Percentiles rank a stretch among this genome's conserved stretches.
phyloP scores from a whole-genome alignment of 2,797 vertebrate species.

The Stomatorhinus walkeri region DNA sequence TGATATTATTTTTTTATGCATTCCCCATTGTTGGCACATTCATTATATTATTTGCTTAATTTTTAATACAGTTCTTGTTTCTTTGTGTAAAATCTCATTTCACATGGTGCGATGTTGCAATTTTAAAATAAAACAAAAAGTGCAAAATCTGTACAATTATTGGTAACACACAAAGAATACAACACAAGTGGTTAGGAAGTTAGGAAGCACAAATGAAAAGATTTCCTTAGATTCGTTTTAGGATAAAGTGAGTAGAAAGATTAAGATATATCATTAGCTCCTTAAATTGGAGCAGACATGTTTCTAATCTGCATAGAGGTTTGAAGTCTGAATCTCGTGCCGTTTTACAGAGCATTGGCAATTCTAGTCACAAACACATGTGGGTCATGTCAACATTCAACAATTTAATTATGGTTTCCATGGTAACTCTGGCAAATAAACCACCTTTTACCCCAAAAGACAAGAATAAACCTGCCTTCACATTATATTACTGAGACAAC shows the following conservation, averaged over 20 bases:
- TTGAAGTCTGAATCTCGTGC: conserved; percentile 40
- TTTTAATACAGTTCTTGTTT: neutral
- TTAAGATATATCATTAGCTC: neutral
- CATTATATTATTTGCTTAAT: neutral
- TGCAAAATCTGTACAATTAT: neutral
- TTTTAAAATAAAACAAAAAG: neutral
- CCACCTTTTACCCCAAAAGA: neutral
- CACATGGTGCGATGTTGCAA: neutral
- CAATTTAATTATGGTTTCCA: conserved; percentile 39
- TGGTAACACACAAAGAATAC: neutral
- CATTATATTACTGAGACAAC: neutral
- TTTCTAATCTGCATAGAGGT: conserved; percentile 10
- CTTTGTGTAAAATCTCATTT: neutral
- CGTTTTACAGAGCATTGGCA: conserved; percentile 20
- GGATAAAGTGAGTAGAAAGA: neutral
- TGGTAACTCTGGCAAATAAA: conserved; percentile 38
- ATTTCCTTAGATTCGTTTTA: neutral
- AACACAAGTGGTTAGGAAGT: neutral
- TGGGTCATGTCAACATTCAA: conserved; percentile 21
- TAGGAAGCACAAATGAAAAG: neutral
- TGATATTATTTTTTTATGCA: neutral
- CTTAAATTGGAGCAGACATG: conserved; percentile 44
- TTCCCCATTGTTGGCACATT: neutral
- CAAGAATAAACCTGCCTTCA: neutral
- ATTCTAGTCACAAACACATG: conserved; percentile 22